Base-by-base conservation (phyloP, 2,888 invertebrate genomes). In the Sarcophaga caerulescens region DNA sequence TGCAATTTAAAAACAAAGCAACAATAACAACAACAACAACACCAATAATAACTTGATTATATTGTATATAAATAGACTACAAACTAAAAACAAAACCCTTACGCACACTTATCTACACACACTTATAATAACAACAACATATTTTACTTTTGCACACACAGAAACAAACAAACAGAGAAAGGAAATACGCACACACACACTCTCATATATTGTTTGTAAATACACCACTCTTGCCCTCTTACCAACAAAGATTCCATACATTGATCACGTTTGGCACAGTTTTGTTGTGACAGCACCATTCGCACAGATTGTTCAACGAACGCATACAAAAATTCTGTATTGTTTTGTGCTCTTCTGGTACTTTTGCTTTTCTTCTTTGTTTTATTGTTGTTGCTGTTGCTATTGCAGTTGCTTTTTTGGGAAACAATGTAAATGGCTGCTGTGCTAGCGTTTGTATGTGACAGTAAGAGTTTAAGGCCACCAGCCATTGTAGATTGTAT, bases 241-340 rank as follows among this genome's bases (percentile, higher is more conserved):
- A 44, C 8, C 71, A 12, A 44, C 35, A 25, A 44, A 73, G 4
- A 68, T 81, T 70, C 63, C 17, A 23, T 17, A 23, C 57, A 63
- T 63, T 69, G 78, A 84, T 79, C 83, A 84, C 83, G 83, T 84
- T 79, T 81, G 78, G 60, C 81, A 81, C 59, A 81, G 47, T 85
- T 85, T 60, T 78, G 60, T 60, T 78, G 66, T 78, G 70, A 81
- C 74, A 81, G 74, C 60, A 25, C 69, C 25, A 70, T 77, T 65
- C 12, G 35, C 10, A 12, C 57, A 17, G 57, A 21, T 19, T 45
- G 47, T 52, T 52, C 62, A 74, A 17, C 59, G 70, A 79, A 65
- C 25, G 69, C 19, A 79, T 78, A 83, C 23, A 59, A 4, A 78
- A 57, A 62, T 11, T 57, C 44, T 19, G n/a, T n/a, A 60, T 19